Evolutionary conservation across 1,140 invertebrate genomes (phyloP), one percentile per base, ranked within the genome.

Genomic region (Chironomus striatipennis): DNA sequence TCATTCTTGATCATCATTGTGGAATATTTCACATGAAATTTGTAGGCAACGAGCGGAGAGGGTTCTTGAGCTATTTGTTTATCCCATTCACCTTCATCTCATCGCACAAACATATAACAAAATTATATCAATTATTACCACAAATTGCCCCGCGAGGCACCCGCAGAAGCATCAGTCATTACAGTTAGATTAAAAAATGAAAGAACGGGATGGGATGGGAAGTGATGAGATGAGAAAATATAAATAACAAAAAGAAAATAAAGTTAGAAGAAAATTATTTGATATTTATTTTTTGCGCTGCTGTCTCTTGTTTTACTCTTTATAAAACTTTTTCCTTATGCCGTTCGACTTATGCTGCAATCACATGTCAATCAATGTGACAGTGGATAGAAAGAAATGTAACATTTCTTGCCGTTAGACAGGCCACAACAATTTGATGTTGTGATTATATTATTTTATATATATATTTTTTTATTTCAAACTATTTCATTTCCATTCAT

Each of bases 101-200:
- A 34, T 57, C 12, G 15, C 12, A 57, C 9, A n/a, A 12, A 57
- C 15, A 57, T n/a, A 57, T n/a, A 57, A 12, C 3, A 57, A 57
- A 57, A 57, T 57, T 57, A 57, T 57, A n/a, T n/a, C 47, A 57
- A 57, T 57, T 57, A 57, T 57, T 57, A 57, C 47, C n/a, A 12
- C 4, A 57, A 15, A 57, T 57, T 57, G 12, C 47, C 12, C 47
- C 47, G 47, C 47, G n/a, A 57, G 47, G 47, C 12, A 57, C 47
- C 12, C 47, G 47, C 47, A 57, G 47, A 57, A 57, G 12, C 47
- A 57, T 57, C 12, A 5, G n/a, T 10, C 47, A 57, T 57, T n/a
- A 57, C 47, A 57, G 47, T 57, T 57, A 57, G 47, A 57, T 57
- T 57, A 57, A 57, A 57, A 57, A 57, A 34, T 34, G 5, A 34